phyloP scores from a whole-genome alignment of 1,140 invertebrate genomes.

The Eueides isabella region DNA sequence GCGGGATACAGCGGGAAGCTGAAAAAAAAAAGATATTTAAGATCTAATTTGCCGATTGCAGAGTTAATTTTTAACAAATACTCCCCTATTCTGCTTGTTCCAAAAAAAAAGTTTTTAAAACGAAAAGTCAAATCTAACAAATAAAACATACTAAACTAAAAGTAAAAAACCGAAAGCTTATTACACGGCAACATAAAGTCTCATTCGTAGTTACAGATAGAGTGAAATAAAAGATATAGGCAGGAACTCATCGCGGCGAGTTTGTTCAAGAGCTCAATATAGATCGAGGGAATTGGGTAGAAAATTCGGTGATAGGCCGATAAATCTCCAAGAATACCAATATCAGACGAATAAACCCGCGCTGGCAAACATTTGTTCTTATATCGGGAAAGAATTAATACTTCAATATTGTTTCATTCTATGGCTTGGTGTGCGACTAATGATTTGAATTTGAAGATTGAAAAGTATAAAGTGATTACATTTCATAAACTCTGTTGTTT shows the following conservation, averaged over 20 bases:
- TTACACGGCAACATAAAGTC: not conserved
- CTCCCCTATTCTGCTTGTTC: too few relatives aligned
- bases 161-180: not conserved
- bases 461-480: not conserved
- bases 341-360: constrained; percentile 48
- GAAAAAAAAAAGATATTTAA: too few relatives aligned
- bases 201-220: not conserved
- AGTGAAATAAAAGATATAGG: constrained; percentile 2
- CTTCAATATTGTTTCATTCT: constrained; percentile 2
- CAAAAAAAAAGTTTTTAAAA: too few relatives aligned
- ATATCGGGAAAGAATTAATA: constrained; percentile 10
- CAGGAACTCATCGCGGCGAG: constrained; percentile 9
- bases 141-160: not conserved
- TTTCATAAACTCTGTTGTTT: too few relatives aligned
- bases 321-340: constrained; percentile 52
- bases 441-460: too few relatives aligned
- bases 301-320: constrained; percentile 51
- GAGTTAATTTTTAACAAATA: too few relatives aligned
- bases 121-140: not conserved
- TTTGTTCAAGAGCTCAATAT: constrained; percentile 45
- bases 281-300: constrained; percentile 45
- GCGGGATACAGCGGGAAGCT: too few relatives aligned
- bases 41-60: too few relatives aligned
- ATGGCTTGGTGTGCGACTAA: not conserved
- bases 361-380: not conserved